Base-by-base conservation (phyloP, 1,140 invertebrate genomes). In the Saccostrea echinata region DNA sequence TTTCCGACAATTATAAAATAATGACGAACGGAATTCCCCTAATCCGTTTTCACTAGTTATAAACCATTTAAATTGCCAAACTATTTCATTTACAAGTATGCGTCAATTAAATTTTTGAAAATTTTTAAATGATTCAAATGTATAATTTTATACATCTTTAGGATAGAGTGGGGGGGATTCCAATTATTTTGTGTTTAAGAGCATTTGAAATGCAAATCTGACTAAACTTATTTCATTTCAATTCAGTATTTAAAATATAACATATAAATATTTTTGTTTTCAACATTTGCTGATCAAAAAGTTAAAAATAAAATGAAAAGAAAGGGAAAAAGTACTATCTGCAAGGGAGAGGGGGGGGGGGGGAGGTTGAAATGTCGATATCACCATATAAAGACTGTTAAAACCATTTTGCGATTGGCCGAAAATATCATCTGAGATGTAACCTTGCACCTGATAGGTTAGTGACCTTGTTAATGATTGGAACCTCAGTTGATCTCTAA, bases 361-460 rank as follows among this genome's bases (percentile, higher is more conserved):
- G 11, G 43, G 1, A 9, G 43, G 11, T 3, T 6, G 4, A 43
- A 43, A 76, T 13, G 30, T 76, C 68, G 27, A 76, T 76, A 76
- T 27, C 13, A 33, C 68, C 68, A 76, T 30, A 76, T 76, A 76
- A 76, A 76, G 68, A 76, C 3, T 27, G 24, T 30, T 30, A 9
- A 27, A 30, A 30, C 64, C 6, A 33, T 76, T 27, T 33, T 30
- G 30, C 27, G 27, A 76, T 76, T 76, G 68, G 68, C 12, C 16
- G 68, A 76, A 76, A 76, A 76, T 30, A 76, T 76, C 68, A 33
- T 30, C 68, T 30, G 68, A 76, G 68, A 76, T 76, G 68, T 76
- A 30, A 76, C 68, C 27, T 30, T 30, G 24, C 24, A 27, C 68
- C 68, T 33, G 27, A 76, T 76, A 33, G 68, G 68, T 76, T 76